Conservation (phyloP, 2,113 vertebrate species). For the Ophiodon elongatus region DNA sequence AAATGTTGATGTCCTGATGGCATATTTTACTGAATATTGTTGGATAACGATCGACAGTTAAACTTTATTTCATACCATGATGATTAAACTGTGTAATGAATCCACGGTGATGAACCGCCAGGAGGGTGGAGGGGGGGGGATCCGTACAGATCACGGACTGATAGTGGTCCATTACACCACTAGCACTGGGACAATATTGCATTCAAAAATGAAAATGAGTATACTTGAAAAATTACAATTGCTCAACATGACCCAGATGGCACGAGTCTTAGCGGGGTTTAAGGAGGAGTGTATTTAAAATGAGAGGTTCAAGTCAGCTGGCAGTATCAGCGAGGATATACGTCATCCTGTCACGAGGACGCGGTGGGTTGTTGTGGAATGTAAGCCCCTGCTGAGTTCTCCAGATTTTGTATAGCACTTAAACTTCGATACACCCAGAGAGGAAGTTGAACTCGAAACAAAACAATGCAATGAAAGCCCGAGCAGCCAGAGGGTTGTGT, state of each 20-base stretch:
- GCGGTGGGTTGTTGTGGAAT: slow-evolving; percentile 5
- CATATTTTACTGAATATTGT: too few relatives aligned
- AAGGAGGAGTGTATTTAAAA: background rate
- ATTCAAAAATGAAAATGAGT: background rate
- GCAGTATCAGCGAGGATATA: background rate
- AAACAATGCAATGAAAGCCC: slow-evolving; percentile 50
- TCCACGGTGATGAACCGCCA: too few relatives aligned
- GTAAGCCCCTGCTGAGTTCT: background rate
- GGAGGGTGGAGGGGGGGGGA: too few relatives aligned
- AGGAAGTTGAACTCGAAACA: slow-evolving; percentile 18
- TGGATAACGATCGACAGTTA: too few relatives aligned
- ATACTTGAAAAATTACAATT: background rate
- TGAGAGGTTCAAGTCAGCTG: background rate
- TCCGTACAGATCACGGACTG: too few relatives aligned
- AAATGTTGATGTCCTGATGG: too few relatives aligned
- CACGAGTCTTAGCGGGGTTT: background rate
- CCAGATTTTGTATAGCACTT: background rate
- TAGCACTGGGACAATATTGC: background rate
- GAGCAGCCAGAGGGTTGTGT: slow-evolving; percentile 4
- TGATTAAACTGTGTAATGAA: too few relatives aligned
- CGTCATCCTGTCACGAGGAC: background rate
- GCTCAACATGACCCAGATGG: background rate
- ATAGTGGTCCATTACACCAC: background rate
- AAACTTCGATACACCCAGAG: slow-evolving; percentile 27
- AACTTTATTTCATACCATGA: too few relatives aligned